Percentiles rank a stretch among this genome's conserved stretches.
Conservation (phyloP, 2,113 vertebrate species). For the Sinocyclocheilus grahami region DNA sequence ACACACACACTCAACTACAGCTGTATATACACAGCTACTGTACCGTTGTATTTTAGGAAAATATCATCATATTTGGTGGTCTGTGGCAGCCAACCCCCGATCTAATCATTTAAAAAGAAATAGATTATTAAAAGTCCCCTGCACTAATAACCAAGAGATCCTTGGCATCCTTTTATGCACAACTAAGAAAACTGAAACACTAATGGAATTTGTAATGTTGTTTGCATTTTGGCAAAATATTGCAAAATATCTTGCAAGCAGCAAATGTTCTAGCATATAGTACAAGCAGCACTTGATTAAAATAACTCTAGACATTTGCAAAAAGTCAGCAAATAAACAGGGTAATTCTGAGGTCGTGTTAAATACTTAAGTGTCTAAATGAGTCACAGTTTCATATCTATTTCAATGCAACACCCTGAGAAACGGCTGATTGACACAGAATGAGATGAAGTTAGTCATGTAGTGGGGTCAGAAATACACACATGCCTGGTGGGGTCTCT, state of each 20-base stretch:
- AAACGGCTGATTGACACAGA: background rate
- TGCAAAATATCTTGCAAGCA: background rate
- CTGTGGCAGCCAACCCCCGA: no score
- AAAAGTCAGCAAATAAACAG: constrained; percentile 49
- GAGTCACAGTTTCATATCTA: constrained; percentile 28
- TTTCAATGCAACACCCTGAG: background rate
- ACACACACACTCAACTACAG: no score
- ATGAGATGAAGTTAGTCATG: background rate
- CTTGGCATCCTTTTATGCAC: background rate
- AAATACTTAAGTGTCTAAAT: constrained; percentile 10
- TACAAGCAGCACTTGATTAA: background rate
- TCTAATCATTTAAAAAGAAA: background rate
- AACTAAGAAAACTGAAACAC: background rate
- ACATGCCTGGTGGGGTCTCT: background rate
- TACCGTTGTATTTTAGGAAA: background rate
- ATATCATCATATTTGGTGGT: background rate
- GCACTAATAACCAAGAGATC: background rate
- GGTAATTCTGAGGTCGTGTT: constrained; percentile 32
- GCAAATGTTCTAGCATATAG: background rate
- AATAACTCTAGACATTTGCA: background rate
- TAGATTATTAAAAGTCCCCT: background rate
- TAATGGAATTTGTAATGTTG: background rate
- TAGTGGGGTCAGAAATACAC: background rate
- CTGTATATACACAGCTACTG: background rate
- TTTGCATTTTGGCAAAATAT: background rate